Conservation (phyloP, 1,140 invertebrate species). For the Agrilus planipennis region DNA sequence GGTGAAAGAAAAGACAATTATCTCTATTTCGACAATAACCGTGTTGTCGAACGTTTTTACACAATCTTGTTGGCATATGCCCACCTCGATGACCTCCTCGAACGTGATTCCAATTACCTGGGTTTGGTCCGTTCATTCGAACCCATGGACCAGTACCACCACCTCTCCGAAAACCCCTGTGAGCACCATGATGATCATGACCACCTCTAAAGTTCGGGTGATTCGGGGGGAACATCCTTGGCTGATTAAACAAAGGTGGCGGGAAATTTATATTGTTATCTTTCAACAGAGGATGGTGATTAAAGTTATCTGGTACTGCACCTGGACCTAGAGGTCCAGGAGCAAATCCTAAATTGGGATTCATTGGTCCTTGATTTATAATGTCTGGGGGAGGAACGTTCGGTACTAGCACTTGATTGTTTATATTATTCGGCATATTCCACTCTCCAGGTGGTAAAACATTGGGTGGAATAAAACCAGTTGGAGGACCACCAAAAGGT, state of each 20-base stretch:
- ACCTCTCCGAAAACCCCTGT: constrained; percentile 9
- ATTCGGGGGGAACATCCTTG: constrained; percentile 25
- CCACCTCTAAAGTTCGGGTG: constrained; percentile 30
- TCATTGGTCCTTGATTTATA: constrained; percentile 21
- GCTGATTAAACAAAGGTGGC: constrained; percentile 16
- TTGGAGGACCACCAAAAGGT: constrained; percentile 2
- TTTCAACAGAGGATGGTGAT: constrained; percentile 18
- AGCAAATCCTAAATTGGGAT: constrained; percentile 8
- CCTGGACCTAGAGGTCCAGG: constrained; percentile 16
- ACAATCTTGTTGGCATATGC: constrained; percentile 48
- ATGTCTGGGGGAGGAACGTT: constrained; percentile 31
- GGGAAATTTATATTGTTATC: constrained; percentile 16
- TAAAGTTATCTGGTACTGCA: constrained; percentile 19
- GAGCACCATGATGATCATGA: constrained; percentile 8
- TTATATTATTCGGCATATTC: constrained; percentile 16
- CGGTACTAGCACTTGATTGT: constrained; percentile 17
- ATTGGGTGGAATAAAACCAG: constrained; percentile 29
- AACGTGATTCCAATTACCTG: constrained; percentile 39
- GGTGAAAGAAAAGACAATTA: constrained; percentile 66
- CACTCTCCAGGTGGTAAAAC: constrained; percentile 26
- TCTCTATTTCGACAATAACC: constrained; percentile 65
- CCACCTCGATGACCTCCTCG: constrained; percentile 37
- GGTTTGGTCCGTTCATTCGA: constrained; percentile 38
- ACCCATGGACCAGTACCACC: constrained; percentile 25
- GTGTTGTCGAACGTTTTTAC: constrained; percentile 62